A percentile compares a stretch with the other conserved stretches of the same genome.
These are phyloP conservation scores for Drosophila colorata DNA, from an alignment of 2,888 invertebrate genomes.

Conservation along the genomic window DNA sequence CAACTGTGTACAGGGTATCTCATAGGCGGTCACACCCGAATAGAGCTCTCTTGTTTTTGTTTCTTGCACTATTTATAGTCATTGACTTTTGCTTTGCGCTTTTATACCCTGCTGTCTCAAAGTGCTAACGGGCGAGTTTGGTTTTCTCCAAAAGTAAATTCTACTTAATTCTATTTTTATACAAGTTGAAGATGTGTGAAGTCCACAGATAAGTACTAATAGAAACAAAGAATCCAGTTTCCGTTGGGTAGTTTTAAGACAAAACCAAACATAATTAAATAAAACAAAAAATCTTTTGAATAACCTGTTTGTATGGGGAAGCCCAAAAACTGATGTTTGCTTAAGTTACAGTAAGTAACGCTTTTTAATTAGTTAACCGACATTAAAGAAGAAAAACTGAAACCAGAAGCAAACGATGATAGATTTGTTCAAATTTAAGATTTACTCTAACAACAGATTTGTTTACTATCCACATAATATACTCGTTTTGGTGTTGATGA, in stretches of 20 bases:
- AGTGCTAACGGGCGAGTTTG: neutral
- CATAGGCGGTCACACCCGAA: too few relatives aligned
- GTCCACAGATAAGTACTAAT: neutral
- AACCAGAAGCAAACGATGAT: neutral
- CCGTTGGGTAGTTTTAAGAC: neutral
- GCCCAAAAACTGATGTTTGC: constrained; percentile 11
- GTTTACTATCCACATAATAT: too few relatives aligned
- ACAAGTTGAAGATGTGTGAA: neutral
- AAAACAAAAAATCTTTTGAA: constrained; percentile 14
- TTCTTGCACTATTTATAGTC: constrained; percentile 10
- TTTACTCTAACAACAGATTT: neutral
- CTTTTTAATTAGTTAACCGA: neutral
- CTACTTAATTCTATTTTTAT: too few relatives aligned
- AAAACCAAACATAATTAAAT: neutral
- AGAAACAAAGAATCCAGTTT: constrained; percentile 18
- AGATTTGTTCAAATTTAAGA: neutral
- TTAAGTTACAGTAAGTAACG: constrained; percentile 10
- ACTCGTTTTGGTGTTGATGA: too few relatives aligned
- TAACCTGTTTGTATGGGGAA: constrained; percentile 40
- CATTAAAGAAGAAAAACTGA: neutral
- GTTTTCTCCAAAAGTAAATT: neutral
- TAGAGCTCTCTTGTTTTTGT: neutral
- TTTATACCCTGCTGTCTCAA: neutral
- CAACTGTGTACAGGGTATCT: too few relatives aligned
- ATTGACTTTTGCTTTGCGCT: constrained; percentile 31